phyloP scores from a whole-genome alignment of 2,113 vertebrate genomes.

The Balaenoptera acutorostrata region DNA sequence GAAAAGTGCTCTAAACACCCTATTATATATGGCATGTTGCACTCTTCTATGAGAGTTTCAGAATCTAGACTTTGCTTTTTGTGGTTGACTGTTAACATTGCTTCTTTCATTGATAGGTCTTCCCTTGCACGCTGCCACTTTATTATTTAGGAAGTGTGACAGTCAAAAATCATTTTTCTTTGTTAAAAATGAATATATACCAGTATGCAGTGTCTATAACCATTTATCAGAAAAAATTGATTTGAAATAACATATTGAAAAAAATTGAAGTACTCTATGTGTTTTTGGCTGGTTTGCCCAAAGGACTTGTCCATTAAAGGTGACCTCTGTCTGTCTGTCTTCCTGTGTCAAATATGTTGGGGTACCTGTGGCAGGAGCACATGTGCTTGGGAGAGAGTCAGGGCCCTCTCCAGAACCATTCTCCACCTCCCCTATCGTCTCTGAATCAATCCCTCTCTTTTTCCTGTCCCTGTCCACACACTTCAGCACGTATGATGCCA shows the following conservation, averaged over 20 bases:
- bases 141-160: neutral
- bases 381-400: neutral
- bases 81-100: neutral
- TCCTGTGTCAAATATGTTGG: neutral
- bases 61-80: neutral
- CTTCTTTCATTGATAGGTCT: neutral
- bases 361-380: neutral
- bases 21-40: accelerated
- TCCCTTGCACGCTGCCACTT: neutral
- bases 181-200: slow-evolving; percentile 21
- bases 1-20: neutral
- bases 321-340: neutral
- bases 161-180: neutral
- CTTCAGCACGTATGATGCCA: neutral
- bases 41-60: neutral
- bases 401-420: neutral
- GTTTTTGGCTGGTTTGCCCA: neutral
- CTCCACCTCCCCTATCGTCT: neutral
- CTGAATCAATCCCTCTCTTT: neutral
- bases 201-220: neutral
- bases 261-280: neutral
- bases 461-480: neutral
- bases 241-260: slow-evolving; percentile 7
- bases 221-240: neutral
- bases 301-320: neutral